Conservation (phyloP, 2,113 vertebrate species). For the human (Homo sapiens) region DNA sequence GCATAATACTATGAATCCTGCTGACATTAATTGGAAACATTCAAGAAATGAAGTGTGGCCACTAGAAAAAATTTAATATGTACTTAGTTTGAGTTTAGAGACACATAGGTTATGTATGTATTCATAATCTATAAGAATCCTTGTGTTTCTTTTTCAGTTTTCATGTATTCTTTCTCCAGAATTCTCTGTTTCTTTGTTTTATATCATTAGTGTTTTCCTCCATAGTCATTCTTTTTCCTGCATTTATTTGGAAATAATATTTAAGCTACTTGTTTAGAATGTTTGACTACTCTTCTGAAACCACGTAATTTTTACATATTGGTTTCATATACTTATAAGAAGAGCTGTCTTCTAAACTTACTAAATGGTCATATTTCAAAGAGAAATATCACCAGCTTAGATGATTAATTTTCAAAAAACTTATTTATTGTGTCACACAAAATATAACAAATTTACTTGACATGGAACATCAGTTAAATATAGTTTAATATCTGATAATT, state of each 20-base stretch:
- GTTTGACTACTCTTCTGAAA: conserved; percentile 41
- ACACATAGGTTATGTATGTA: conserved; percentile 3
- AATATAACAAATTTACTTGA: background rate
- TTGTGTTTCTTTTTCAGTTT: conserved; percentile 23
- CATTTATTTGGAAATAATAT: conserved; percentile 56
- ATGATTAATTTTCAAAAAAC: conserved; percentile 14
- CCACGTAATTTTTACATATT: conserved; percentile 16
- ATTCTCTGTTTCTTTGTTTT: conserved; percentile 55
- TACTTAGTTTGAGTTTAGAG: conserved; percentile 39
- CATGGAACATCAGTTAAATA: background rate
- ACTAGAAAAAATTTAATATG: background rate
- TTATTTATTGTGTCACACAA: background rate
- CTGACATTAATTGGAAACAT: conserved; percentile 38
- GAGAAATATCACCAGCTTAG: background rate
- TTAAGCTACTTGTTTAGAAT: conserved; percentile 27
- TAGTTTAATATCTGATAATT: background rate
- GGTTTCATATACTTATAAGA: background rate
- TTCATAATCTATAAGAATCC: background rate
- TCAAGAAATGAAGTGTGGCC: conserved; percentile 36
- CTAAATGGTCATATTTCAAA: background rate
- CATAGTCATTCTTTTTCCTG: conserved; percentile 27
- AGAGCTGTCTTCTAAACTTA: conserved; percentile 34
- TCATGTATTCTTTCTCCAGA: conserved; percentile 42
- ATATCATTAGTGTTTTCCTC: conserved; percentile 28
- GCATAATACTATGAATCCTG: conserved; percentile 29